Base-by-base conservation (phyloP, 1,140 invertebrate species). In the Babylonia areolata region DNA sequence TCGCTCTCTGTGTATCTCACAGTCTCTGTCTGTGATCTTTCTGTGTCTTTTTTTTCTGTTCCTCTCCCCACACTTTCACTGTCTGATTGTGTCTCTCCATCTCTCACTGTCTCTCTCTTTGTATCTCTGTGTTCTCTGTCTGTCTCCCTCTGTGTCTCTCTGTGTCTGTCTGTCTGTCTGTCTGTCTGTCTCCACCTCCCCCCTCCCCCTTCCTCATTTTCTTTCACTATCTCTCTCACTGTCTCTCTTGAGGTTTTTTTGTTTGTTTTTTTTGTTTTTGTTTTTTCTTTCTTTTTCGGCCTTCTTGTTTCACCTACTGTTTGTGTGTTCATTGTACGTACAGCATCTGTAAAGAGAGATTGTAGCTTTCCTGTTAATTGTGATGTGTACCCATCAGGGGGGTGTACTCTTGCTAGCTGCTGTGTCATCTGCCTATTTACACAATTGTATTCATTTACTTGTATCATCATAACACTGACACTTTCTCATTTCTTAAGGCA, bases 121-220 rank as follows among this genome's bases (percentile, higher is more conserved):
- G 73, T 77, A 33, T 35, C 12, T 77, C 12, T 37, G 73, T 77
- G 35, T n/a, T n/a, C n/a, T n/a, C 3, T 77, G 33, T 35, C 12
- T 77, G 1, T 77, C 37, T 33, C 37, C 46, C 0, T 77, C 17
- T 35, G 33, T 35, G 33, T 77, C 31, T 77, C 6, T 77, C 31
- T 77, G 73, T 77, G 73, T 35, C 11, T 35, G 73, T 77, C n/a
- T 83, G 81, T 83, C n/a, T 83, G 51, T 83, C n/a, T 58, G 81
- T 83, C 23, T 83, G 81, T 58, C n/a, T 78, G 75, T 85, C 20
- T 78, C 77, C 33, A n/a, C n/a, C n/a, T n/a, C n/a, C n/a, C n/a
- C n/a, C n/a, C n/a, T n/a, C n/a, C n/a, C n/a, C n/a, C n/a, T n/a
- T n/a, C n/a, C n/a, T n/a, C n/a, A n/a, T n/a, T n/a, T n/a, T 77